Conservation (phyloP, 2,888 invertebrate species). For the Eudemis profundana region DNA sequence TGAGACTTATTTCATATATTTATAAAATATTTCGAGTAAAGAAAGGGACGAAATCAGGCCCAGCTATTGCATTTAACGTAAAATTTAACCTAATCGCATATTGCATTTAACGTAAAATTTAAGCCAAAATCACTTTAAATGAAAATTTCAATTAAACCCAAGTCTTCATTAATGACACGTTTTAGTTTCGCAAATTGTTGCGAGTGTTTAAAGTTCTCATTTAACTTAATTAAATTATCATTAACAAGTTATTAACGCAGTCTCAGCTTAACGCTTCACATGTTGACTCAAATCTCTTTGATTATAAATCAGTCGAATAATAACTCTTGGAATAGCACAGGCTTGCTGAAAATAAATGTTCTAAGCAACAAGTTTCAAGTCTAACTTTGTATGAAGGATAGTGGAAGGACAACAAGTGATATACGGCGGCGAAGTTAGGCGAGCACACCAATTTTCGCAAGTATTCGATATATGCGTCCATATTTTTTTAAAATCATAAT, state of each 20-base stretch:
- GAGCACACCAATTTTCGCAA: not conserved
- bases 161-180: not conserved
- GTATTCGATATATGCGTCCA: no score
- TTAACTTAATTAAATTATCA: constrained; percentile 9
- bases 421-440: constrained; percentile 12
- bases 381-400: constrained; percentile 42
- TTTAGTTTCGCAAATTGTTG: not conserved
- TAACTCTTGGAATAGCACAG: constrained; percentile 9
- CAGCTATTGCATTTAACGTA: no score
- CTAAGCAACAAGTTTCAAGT: constrained; percentile 41
- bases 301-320: constrained; percentile 27
- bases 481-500: no score
- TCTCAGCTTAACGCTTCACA: constrained; percentile 1
- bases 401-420: constrained; percentile 35
- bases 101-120: no score
- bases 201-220: not conserved
- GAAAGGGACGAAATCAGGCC: no score
- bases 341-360: constrained; percentile 26
- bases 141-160: not conserved
- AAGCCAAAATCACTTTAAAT: no score
- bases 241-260: constrained; percentile 5
- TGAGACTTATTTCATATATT: no score
- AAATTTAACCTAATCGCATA: no score
- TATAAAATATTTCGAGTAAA: no score
- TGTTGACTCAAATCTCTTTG: not conserved